Conservation (phyloP, 2,797 vertebrate genomes). For the Galago senegalensis region DNA sequence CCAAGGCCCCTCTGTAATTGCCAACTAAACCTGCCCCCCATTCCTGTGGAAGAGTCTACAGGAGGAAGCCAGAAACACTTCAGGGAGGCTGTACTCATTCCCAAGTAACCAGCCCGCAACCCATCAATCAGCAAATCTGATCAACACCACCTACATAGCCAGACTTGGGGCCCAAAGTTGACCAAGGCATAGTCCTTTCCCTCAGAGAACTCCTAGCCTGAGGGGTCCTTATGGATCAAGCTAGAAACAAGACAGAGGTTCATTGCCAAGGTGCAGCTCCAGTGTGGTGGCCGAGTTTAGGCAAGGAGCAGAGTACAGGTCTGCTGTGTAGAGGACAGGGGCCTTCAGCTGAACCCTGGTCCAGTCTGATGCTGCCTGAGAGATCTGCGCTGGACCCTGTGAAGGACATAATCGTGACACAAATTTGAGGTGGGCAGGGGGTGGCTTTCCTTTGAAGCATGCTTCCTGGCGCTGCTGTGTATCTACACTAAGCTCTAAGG, state of each 20-base stretch:
- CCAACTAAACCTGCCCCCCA: neutral
- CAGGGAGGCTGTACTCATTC: neutral
- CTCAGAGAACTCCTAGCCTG: neutral
- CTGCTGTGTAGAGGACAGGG: neutral
- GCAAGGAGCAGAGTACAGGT: neutral
- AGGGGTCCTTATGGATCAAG: neutral
- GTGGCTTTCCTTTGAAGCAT: neutral
- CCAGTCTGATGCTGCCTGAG: neutral
- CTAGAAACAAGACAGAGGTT: neutral
- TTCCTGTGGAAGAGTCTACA: neutral
- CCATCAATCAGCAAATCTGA: neutral
- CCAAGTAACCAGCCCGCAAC: neutral
- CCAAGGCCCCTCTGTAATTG: neutral
- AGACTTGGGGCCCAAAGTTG: neutral
- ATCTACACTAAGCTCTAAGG: neutral
- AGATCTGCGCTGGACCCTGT: neutral
- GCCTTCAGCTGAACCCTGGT: neutral
- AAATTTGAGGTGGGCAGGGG: neutral
- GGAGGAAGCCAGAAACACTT: neutral
- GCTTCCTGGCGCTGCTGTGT: neutral
- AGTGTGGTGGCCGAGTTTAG: neutral
- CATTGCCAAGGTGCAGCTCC: neutral
- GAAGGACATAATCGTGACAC: neutral
- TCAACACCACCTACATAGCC: neutral
- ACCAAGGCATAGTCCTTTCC: neutral